Base-by-base conservation (phyloP, 2,113 vertebrate species). In the Mesembrinibis cayennensis region DNA sequence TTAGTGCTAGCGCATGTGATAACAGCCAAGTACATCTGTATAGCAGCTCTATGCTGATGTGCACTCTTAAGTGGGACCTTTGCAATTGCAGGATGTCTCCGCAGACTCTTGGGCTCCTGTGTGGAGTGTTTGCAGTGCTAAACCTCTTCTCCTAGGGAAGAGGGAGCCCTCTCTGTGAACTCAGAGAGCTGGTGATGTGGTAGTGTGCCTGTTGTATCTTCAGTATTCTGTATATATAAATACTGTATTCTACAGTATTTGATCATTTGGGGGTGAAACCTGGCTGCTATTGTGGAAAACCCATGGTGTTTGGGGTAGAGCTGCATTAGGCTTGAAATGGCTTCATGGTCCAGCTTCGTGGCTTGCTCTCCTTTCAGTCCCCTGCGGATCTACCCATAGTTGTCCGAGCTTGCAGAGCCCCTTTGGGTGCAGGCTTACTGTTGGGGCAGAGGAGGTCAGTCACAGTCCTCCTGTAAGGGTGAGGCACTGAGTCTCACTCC, bases 311-410 rank as follows among this genome's bases (percentile, higher is more conserved):
- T 74, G 25, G 34, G 38, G 30, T 27, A 53, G 29, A 40, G 23
- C 23, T 86, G 38, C 13, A 38, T 22, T 40, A 45, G 38, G 34
- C 59, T 73, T 67, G 52, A 67, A 73, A 61, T 13, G 21, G 34
- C 30, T 69, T 30, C 1, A 0, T 0, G 5, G 19, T 45, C 38
- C 3, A 1, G 32, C 13, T 38, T 30, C 17, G 29, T 17, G 44
- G 16, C 45, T 45, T 73, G 40, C 22, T 82, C 40, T 66, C 45
- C 17, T 38, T 40, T 56, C 15, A 10, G 36, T 27, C 10, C 14
- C 32, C 32, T 25, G 16, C 4, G 2, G 32, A n/a, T 40, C 53
- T 40, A 14, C 14, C 25, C 4, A 1, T 16, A n/a, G 21, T 8
- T 38, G 10, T n/a, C 44, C 34, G 45, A 65, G 23, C 52, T 59